phyloP scores from a whole-genome alignment of 2,797 vertebrate genomes.

The Carapus acus region DNA sequence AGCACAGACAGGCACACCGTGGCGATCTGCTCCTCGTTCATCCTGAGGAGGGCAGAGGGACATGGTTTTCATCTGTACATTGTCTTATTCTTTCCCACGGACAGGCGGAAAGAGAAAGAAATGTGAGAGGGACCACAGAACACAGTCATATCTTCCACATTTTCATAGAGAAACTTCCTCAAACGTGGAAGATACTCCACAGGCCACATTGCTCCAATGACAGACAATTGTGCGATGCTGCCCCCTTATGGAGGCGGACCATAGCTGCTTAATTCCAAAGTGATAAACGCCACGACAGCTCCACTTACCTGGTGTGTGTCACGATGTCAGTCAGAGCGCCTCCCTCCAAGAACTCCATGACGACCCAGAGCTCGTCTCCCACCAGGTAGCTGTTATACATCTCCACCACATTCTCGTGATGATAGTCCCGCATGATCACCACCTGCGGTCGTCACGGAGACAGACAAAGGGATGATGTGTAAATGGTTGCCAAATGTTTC shows the following conservation, averaged over 20 bases:
- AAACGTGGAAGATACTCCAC: too few species aligned
- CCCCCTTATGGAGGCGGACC: slow-evolving; percentile 51
- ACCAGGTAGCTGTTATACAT: slow-evolving; percentile 99
- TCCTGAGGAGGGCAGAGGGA: slow-evolving; percentile 64
- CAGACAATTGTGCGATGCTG: slow-evolving; percentile 17
- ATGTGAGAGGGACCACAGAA: too few species aligned
- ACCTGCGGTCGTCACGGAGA: slow-evolving; percentile 69
- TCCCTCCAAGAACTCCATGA: slow-evolving; percentile 97
- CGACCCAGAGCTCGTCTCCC: slow-evolving; percentile 94
- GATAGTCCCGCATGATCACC: slow-evolving; percentile 97
- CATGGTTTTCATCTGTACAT: background rate
- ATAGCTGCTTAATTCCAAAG: too few species aligned
- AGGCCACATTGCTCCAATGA: too few species aligned
- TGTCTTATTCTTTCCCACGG: background rate
- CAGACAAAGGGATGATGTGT: background rate
- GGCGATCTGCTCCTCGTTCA: slow-evolving; percentile 95
- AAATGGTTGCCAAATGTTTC: too few species aligned
- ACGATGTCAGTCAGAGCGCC: slow-evolving; percentile 93
- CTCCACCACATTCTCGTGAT: slow-evolving; percentile 95
- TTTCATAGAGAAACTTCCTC: too few species aligned
- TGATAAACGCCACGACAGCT: too few species aligned
- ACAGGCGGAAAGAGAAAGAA: too few species aligned
- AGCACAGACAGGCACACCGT: slow-evolving; percentile 89
- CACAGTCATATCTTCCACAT: too few species aligned
- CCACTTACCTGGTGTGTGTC: slow-evolving; percentile 85